phyloP scores from a whole-genome alignment of 2,797 vertebrate species.

The Pseudochirops cupreus region DNA sequence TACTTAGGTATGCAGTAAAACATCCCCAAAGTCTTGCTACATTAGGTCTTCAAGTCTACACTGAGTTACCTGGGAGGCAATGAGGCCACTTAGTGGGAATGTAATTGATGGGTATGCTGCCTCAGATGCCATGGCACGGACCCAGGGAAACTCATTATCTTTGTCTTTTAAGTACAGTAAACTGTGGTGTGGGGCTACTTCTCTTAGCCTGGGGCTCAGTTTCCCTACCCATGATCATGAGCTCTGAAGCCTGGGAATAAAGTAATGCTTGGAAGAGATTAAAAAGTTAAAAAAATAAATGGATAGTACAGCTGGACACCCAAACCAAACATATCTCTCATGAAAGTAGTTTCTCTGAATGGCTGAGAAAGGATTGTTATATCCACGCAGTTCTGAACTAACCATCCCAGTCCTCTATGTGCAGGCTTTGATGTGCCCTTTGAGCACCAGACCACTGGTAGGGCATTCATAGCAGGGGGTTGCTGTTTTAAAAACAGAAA shows the following conservation, averaged over 20 bases:
- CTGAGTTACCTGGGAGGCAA: background rate
- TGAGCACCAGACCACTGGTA: slow-evolving; percentile 1
- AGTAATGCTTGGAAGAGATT: background rate
- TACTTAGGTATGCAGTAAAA: background rate
- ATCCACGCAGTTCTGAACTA: background rate
- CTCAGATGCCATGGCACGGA: background rate
- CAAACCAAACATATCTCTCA: background rate
- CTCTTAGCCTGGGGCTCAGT: background rate
- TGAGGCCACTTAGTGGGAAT: background rate
- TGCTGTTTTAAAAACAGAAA: background rate
- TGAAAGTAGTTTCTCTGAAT: background rate
- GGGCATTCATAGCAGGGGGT: background rate
- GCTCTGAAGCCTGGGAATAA: background rate
- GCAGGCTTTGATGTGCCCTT: slow-evolving; percentile 9
- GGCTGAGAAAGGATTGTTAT: background rate
- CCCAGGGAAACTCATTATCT: background rate
- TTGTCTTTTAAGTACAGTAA: background rate
- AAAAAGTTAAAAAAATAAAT: background rate
- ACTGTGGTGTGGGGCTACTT: background rate
- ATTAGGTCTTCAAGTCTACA: background rate
- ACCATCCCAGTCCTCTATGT: background rate
- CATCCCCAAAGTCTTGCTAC: background rate
- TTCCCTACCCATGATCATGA: background rate
- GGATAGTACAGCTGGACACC: background rate
- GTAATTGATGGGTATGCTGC: background rate